Conservation (phyloP, 2,113 vertebrate species). For the Phrynosoma platyrhinos region DNA sequence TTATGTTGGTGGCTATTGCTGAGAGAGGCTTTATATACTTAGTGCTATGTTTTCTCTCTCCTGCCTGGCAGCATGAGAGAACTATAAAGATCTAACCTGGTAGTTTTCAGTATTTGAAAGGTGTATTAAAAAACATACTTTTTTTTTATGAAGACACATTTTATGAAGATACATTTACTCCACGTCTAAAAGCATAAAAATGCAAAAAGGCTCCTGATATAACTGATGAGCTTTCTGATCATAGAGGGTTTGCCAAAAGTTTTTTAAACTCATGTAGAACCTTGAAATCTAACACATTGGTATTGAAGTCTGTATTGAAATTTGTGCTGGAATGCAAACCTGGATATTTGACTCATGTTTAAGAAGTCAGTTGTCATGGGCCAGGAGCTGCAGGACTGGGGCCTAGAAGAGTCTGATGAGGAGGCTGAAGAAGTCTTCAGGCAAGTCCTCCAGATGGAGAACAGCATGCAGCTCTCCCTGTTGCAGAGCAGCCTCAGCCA, state of each 20-base stretch:
- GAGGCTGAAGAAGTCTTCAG: too few relatives aligned
- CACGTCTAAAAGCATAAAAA: slow-evolving; percentile 33
- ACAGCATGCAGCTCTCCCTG: too few relatives aligned
- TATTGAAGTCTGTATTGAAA: neutral
- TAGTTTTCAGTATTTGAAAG: neutral
- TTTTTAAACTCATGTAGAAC: neutral
- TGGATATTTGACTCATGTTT: neutral
- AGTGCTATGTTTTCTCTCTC: slow-evolving; percentile 21
- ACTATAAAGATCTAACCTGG: neutral
- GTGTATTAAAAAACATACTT: slow-evolving; percentile 24
- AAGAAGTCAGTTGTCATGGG: too few relatives aligned
- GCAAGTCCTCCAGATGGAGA: too few relatives aligned
- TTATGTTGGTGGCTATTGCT: neutral
- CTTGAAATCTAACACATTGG: neutral
- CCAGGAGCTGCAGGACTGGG: too few relatives aligned
- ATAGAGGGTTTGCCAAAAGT: neutral
- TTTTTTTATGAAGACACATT: neutral
- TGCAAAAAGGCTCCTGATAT: slow-evolving; percentile 10
- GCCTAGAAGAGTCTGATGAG: too few relatives aligned
- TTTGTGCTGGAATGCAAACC: neutral
- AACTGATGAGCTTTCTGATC: neutral
- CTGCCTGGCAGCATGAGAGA: neutral
- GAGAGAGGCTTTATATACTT: slow-evolving; percentile 3
- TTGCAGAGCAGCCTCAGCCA: too few relatives aligned
- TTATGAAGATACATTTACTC: neutral